These are phyloP conservation scores for Bombus superbus DNA, from an alignment of 1,140 invertebrate genomes.

Conservation along the genomic window DNA sequence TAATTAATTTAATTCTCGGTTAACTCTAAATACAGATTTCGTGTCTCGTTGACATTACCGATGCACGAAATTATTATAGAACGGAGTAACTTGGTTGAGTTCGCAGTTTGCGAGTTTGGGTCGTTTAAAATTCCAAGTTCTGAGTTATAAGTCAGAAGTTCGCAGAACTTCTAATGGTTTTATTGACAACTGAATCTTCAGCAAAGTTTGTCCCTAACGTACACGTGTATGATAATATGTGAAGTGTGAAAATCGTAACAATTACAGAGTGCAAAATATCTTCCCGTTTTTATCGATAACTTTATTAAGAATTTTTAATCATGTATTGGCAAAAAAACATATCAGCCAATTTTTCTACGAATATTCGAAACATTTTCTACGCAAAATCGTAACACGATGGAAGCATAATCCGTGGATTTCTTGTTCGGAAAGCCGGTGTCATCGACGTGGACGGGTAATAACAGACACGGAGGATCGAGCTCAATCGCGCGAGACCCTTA, in stretches of 20 bases:
- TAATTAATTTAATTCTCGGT: too few relatives aligned
- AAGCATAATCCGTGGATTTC: conserved; percentile 16
- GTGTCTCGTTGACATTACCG: neutral
- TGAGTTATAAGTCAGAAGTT: neutral
- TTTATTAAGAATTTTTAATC: neutral
- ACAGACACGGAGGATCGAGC: conserved; percentile 50
- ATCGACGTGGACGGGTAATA: conserved; percentile 25
- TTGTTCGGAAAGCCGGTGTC: conserved; percentile 32
- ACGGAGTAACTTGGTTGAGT: neutral
- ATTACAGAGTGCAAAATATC: neutral
- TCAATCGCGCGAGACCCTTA: conserved; percentile 60
- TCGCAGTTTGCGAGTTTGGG: neutral
- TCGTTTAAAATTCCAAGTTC: conserved; percentile 4
- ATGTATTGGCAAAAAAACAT: neutral
- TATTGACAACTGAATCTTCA: conserved; percentile 15
- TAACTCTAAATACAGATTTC: neutral
- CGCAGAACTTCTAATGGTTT: neutral
- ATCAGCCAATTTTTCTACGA: neutral
- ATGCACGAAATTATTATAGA: neutral
- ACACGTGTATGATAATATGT: neutral
- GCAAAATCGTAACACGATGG: neutral
- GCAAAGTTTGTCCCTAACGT: neutral
- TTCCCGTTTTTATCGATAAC: neutral
- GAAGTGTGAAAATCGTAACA: neutral
- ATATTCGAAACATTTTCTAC: neutral